phyloP scores from a whole-genome alignment of 2,113 vertebrate genomes.

The Uropsilus gracilis region DNA sequence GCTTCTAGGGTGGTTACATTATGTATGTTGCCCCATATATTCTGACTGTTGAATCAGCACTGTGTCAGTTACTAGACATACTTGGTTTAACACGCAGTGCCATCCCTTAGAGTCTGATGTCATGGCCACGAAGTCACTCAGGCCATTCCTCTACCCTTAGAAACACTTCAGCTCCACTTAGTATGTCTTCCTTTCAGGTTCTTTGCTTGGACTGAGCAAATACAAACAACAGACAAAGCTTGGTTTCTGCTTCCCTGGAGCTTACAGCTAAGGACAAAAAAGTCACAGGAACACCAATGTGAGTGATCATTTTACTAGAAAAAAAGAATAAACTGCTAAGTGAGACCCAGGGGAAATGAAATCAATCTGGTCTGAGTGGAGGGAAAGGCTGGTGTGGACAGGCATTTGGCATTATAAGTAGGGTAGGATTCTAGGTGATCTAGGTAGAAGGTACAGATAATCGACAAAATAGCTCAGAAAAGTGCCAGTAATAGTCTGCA shows the following conservation, averaged over 20 bases:
- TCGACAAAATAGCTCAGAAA: background rate
- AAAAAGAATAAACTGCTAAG: background rate
- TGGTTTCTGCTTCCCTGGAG: background rate
- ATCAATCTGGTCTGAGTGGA: background rate
- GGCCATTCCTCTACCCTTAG: background rate
- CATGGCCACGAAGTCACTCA: background rate
- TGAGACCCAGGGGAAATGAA: background rate
- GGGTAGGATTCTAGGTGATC: background rate
- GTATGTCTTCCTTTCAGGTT: background rate
- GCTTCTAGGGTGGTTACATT: background rate
- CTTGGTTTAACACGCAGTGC: background rate
- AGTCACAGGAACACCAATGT: fast-evolving
- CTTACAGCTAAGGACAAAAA: background rate
- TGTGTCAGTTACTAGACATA: background rate
- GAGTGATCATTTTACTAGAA: background rate
- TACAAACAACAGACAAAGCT: background rate
- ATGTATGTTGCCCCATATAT: background rate
- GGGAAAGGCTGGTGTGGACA: background rate
- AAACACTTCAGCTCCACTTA: background rate
- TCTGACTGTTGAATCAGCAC: background rate
- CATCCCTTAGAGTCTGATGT: background rate
- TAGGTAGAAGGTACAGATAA: background rate
- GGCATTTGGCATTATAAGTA: background rate
- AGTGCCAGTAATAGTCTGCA: background rate
- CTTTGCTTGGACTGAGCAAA: background rate